Base-by-base conservation (phyloP, 2,797 vertebrate genomes). In the Phyllotis vaccarum region DNA sequence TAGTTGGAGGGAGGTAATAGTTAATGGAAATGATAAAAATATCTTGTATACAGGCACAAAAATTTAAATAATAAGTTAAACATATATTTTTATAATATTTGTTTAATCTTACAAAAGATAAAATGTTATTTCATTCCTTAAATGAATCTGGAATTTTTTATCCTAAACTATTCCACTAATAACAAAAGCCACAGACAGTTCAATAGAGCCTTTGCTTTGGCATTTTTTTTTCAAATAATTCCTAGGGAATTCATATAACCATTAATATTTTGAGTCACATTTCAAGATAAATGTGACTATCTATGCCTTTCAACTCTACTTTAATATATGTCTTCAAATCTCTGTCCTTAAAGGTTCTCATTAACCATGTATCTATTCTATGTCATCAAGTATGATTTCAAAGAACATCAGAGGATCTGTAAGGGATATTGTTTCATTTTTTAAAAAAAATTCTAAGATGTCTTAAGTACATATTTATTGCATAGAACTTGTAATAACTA, bases 221-320 rank as follows among this genome's bases (percentile, higher is more conserved):
- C 29, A 37, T 96, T 93, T 96, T 93, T 24, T 93, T 22, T 72
- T 56, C 62, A 89, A 74, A 66, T 91, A 97, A 93, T 68, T 88
- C 64, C 46, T 91, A 54, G 95, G 70, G 70, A 54, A 86, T 95
- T 87, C 94, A 81, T 29, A 83, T 31, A 89, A 81, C 37, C 66
- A 90, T 2, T 86, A 40, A 81, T 74, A 78, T 21, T 54, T 60
- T 93, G 56, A 88, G 22, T 66, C 66, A 8, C 46, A 76, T 86
- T 43, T 54, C 16, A 72, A 64, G 70, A 10, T 82, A 72, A 56
- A 87, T 14, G 58, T 46, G 34, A 29, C 19, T 22, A 21, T 17
- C 62, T 95, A 37, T 86, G 40, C 13, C 49, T 79, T 91, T 27
- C 14, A 34, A 68, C 66, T 93, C 40, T 88, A 75, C 68, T 46